These are phyloP conservation scores for Corydoras maculifer DNA, from an alignment of 2,113 vertebrate species.

Conservation along the genomic window DNA sequence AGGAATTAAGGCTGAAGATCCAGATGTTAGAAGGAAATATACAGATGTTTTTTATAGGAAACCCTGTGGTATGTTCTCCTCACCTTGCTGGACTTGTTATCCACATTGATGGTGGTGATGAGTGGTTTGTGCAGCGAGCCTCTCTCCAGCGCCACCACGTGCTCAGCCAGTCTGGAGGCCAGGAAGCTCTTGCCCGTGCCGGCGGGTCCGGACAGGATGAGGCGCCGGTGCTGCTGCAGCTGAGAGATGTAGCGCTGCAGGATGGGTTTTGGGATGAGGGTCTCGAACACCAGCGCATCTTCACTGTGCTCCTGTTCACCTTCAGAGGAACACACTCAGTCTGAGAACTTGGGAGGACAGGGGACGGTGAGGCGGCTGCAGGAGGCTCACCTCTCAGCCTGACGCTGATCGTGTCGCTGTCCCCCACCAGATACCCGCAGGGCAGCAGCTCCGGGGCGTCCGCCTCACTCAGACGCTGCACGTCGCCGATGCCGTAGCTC, in stretches of 20 bases:
- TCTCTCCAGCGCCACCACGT: slow-evolving; percentile 83
- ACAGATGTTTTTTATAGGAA: no score
- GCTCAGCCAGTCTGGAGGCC: slow-evolving; percentile 81
- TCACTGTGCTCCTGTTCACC: slow-evolving; percentile 75
- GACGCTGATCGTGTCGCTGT: slow-evolving; percentile 90
- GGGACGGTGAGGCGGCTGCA: neutral
- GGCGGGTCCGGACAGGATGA: slow-evolving; percentile 92
- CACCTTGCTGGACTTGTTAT: slow-evolving; percentile 97
- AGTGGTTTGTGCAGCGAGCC: slow-evolving; percentile 71
- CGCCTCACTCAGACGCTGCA: slow-evolving; percentile 69
- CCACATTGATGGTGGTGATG: slow-evolving; percentile 90
- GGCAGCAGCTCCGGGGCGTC: slow-evolving; percentile 88
- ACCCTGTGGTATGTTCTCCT: neutral
- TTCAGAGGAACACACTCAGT: slow-evolving; percentile 44
- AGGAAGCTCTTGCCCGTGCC: slow-evolving; percentile 93
- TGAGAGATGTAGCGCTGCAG: slow-evolving; percentile 91
- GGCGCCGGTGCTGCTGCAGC: slow-evolving; percentile 80
- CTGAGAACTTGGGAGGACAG: no score
- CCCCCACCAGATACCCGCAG: slow-evolving; percentile 94
- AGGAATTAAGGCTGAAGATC: no score
- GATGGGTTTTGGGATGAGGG: slow-evolving; percentile 87
- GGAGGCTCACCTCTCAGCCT: slow-evolving; percentile 75
- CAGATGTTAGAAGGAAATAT: no score
- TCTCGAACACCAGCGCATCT: slow-evolving; percentile 87
- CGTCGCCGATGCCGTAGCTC: slow-evolving; percentile 89